Evolutionary conservation across 92 coral and sea anemone genomes (phyloP).

Genomic region (Anthopleura xanthogrammica): DNA sequence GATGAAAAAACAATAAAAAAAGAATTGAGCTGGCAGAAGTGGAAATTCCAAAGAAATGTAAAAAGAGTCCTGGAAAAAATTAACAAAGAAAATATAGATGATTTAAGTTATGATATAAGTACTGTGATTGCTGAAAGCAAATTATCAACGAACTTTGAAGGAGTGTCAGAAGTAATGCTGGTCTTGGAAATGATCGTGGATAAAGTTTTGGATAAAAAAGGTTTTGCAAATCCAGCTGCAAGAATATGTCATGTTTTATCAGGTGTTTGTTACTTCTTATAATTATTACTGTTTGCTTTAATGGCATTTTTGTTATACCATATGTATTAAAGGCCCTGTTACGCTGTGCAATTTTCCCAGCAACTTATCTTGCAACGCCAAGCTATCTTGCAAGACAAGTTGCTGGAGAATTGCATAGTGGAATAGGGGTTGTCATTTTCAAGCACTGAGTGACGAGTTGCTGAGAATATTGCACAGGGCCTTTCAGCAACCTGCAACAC

Average conservation of each 20-base stretch:
- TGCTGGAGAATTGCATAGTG: too few relatives aligned
- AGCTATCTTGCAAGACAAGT: too few relatives aligned
- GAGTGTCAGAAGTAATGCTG: conserved; percentile 81
- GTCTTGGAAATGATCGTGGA: conserved; percentile 65
- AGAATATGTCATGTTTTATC: conserved; percentile 62
- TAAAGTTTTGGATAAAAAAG: conserved; percentile 62
- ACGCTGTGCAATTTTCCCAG: too few relatives aligned
- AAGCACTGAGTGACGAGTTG: too few relatives aligned
- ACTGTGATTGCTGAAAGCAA: conserved; percentile 58
- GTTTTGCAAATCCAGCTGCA: conserved; percentile 60
- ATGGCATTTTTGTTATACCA: too few relatives aligned
- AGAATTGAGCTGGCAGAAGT: conserved; percentile 93
- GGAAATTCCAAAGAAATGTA: conserved; percentile 85
- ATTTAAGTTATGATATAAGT: conserved; percentile 50
- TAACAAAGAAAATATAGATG: conserved; percentile 39
- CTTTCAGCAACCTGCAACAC: too few relatives aligned
- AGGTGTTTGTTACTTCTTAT: conserved; percentile 30
- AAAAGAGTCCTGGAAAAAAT: conserved; percentile 61
- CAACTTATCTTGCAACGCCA: too few relatives aligned
- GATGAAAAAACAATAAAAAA: conserved; percentile 58
- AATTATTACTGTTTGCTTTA: too few relatives aligned
- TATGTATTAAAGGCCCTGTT: too few relatives aligned
- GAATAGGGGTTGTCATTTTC: too few relatives aligned
- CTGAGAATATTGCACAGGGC: too few relatives aligned
- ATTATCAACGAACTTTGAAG: conserved; percentile 80